Percentiles rank a stretch among this genome's conserved stretches.
phyloP scores from a whole-genome alignment of 2,113 vertebrate genomes.

The Corydoras maculifer region DNA sequence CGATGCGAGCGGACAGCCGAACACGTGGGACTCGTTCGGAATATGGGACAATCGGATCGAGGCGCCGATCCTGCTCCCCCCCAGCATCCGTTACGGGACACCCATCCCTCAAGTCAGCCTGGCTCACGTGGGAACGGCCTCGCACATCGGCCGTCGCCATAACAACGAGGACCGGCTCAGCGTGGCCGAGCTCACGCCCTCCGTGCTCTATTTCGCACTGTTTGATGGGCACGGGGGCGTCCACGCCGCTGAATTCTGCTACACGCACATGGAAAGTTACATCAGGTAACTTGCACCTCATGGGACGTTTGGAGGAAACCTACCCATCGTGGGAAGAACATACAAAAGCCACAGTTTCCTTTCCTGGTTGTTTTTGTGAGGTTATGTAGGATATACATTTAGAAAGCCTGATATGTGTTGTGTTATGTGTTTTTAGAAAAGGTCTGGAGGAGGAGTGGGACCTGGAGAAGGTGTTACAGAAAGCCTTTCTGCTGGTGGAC shows the following conservation, averaged over 20 bases:
- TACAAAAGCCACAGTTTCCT: not conserved
- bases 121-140: conserved; percentile 75
- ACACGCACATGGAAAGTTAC: conserved; percentile 82
- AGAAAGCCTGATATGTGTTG: conserved; percentile 18
- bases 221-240: conserved; percentile 90
- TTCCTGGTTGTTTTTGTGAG: not conserved
- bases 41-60: conserved; percentile 98
- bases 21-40: conserved; percentile 83
- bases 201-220: conserved; percentile 84
- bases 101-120: conserved; percentile 87
- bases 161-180: conserved; percentile 87
- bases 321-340: not conserved
- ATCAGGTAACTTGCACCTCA: conserved; percentile 65
- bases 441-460: conserved; percentile 76
- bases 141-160: conserved; percentile 81
- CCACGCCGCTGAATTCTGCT: conserved; percentile 86
- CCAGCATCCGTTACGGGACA: conserved; percentile 92
- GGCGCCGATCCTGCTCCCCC: conserved; percentile 85
- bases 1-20: conserved; percentile 12
- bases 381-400: not conserved
- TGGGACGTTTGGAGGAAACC: too few relatives aligned
- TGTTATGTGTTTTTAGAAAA: conserved; percentile 62
- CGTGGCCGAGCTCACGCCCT: conserved; percentile 71
- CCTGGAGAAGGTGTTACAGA: conserved; percentile 79
- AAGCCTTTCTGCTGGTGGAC: conserved; percentile 89